A percentile compares a stretch with the other conserved stretches of the same genome.
Conservation (phyloP, 2,888 invertebrate species). For the Anarsia innoxiella region DNA sequence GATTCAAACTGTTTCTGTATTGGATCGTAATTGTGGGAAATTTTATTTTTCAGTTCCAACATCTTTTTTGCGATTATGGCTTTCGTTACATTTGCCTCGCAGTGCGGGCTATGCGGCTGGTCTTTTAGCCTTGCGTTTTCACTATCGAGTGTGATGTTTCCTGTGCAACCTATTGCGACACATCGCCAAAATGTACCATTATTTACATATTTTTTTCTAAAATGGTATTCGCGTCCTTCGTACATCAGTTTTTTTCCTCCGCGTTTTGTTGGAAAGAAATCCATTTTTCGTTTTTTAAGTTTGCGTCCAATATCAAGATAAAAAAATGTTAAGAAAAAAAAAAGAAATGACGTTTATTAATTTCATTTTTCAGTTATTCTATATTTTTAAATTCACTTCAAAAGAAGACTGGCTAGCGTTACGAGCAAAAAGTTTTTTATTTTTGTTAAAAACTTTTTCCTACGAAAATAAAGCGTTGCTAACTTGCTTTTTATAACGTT, state of each 20-base stretch:
- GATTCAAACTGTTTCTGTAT: conserved; percentile 11
- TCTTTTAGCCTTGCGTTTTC: background rate
- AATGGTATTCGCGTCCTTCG: conserved; percentile 6
- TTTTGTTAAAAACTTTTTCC: too few relatives aligned
- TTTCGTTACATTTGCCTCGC: conserved; percentile 2
- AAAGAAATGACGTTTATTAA: too few relatives aligned
- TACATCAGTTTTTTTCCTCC: conserved; percentile 10
- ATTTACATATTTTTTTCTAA: conserved; percentile 7
- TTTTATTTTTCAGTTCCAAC: conserved; percentile 6
- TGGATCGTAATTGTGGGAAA: conserved; percentile 10
- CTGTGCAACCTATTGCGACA: conserved; percentile 1
- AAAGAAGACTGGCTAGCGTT: too few relatives aligned
- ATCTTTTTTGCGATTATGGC: conserved; percentile 8
- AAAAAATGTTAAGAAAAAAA: too few relatives aligned
- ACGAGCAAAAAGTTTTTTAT: too few relatives aligned
- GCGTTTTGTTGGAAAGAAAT: conserved; percentile 9
- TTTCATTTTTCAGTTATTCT: too few relatives aligned
- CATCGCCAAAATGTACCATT: conserved; percentile 11
- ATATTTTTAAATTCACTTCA: too few relatives aligned
- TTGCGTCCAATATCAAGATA: too few relatives aligned
- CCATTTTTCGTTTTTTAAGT: too few relatives aligned
- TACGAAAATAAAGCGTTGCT: too few relatives aligned
- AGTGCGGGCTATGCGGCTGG: background rate
- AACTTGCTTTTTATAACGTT: too few relatives aligned
- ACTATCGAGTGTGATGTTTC: conserved; percentile 9